Evolutionary conservation across 2,888 invertebrate species (phyloP).

Genomic region (Nasonovia ribisnigri): DNA sequence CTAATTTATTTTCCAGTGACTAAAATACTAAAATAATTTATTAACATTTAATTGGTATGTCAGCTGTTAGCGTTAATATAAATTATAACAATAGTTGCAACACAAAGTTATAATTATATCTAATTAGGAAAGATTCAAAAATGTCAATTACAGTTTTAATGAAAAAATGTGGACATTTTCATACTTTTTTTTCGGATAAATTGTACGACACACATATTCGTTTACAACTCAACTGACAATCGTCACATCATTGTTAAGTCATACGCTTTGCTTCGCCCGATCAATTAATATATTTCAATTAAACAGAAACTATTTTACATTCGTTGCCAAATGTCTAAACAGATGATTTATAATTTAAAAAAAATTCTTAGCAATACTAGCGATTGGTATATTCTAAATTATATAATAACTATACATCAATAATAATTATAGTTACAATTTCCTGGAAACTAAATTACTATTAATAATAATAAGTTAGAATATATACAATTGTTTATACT

Average conservation of each 20-base stretch:
- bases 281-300: constrained; percentile 49
- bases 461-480: not conserved
- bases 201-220: not conserved
- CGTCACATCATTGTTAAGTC: not conserved
- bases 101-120: not conserved
- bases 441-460: not conserved
- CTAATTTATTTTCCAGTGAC: not conserved
- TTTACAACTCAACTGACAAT: constrained; percentile 39
- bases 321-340: not conserved
- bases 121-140: constrained; percentile 5
- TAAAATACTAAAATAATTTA: not conserved
- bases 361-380: not conserved
- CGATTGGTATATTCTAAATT: not conserved
- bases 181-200: not conserved
- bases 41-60: not conserved
- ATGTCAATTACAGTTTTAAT: constrained; percentile 23
- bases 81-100: not conserved
- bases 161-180: not conserved
- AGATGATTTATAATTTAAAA: not conserved
- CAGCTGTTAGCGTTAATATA: not conserved
- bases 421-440: not conserved
- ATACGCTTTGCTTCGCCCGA: constrained; percentile 2
- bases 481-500: not conserved
- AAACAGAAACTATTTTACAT: constrained; percentile 39
- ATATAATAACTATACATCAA: not conserved